Evolutionary conservation across 2,888 invertebrate species (phyloP).

Genomic region (Acanthosepion esculentum): DNA sequence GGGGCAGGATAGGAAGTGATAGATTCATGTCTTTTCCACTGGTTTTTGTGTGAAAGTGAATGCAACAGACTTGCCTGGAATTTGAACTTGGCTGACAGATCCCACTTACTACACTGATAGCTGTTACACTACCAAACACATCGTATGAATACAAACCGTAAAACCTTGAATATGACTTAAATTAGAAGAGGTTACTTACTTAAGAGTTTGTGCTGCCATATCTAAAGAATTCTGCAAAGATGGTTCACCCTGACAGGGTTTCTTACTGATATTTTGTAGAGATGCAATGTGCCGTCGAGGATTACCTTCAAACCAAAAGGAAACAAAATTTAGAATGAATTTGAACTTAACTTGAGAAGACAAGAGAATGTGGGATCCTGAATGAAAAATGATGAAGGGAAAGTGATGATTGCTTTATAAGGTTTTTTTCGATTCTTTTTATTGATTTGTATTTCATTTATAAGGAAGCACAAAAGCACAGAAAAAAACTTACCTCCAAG

Average conservation of each 20-base stretch:
- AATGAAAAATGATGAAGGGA: no score
- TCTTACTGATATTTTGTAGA: constrained; percentile 78
- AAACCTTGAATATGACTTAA: not conserved
- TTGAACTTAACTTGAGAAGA: not conserved
- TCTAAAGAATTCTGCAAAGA: constrained; percentile 96
- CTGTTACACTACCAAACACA: no score
- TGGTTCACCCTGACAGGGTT: constrained; percentile 89
- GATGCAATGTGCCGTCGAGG: constrained; percentile 75
- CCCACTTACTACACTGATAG: no score
- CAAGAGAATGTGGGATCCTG: no score
- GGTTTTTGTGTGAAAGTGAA: no score
- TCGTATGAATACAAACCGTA: no score
- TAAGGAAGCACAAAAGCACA: not conserved
- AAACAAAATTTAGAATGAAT: not conserved
- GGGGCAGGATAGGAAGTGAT: no score
- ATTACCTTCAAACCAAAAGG: constrained; percentile 74
- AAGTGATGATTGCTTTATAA: no score
- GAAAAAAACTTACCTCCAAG: constrained; percentile 84
- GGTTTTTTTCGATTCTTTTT: no score
- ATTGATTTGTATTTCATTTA: not conserved
- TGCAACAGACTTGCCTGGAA: no score
- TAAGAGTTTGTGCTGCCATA: constrained; percentile 87
- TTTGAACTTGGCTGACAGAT: no score
- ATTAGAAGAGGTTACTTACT: constrained; percentile 72
- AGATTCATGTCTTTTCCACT: no score